These are phyloP conservation scores for Oreochromis mossambicus DNA, from an alignment of 2,797 vertebrate species.

Conservation along the genomic window DNA sequence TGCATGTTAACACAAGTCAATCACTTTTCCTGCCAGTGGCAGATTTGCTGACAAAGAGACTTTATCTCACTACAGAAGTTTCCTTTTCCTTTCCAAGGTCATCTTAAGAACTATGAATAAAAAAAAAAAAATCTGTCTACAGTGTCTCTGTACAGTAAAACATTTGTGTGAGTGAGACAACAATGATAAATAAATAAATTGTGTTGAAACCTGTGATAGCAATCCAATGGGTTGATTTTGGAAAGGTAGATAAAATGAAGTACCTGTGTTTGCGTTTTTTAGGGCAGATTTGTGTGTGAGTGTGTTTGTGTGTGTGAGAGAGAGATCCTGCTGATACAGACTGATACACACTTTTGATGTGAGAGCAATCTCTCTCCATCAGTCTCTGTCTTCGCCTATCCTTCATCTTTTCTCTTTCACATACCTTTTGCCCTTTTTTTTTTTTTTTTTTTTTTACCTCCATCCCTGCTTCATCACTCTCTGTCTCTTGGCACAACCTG, in stretches of 20 bases:
- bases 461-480: not conserved
- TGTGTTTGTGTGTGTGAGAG: not conserved
- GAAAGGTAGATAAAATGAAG: not conserved
- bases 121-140: fast-evolving
- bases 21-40: constrained; percentile 5
- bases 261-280: constrained; percentile 20
- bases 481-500: not conserved
- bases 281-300: constrained; percentile 7
- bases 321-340: constrained; percentile 31
- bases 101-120: not conserved
- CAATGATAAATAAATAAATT: not conserved
- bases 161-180: not conserved
- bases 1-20: constrained; percentile 45
- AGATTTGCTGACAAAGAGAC: constrained; percentile 41
- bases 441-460: not conserved
- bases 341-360: constrained; percentile 23
- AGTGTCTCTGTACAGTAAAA: not conserved
- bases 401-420: not conserved
- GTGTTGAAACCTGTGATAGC: not conserved
- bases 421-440: not conserved
- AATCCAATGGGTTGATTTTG: not conserved
- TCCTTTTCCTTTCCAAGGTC: not conserved
- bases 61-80: not conserved
- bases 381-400: constrained; percentile 16
- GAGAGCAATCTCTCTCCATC: constrained; percentile 18